These are phyloP conservation scores for Acomys russatus DNA, from an alignment of 2,797 vertebrate genomes.

Conservation along the genomic window DNA sequence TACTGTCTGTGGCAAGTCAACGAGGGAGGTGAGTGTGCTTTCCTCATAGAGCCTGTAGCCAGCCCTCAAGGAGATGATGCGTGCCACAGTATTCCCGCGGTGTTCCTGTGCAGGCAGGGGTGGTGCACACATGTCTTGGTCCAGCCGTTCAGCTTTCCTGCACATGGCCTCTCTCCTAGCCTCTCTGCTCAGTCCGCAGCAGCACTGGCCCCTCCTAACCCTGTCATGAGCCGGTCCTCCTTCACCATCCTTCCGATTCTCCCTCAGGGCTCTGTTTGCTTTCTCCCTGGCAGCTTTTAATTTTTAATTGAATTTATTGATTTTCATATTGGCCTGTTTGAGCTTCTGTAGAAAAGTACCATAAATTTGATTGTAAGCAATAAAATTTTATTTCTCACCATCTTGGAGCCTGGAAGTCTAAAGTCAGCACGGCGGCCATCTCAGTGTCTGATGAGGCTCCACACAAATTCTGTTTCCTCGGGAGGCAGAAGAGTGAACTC, in stretches of 20 bases:
- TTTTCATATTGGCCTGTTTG: not conserved
- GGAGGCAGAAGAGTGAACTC: not conserved
- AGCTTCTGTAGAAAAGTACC: not conserved
- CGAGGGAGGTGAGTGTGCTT: not conserved
- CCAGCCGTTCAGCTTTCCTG: not conserved
- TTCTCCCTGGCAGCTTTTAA: not conserved
- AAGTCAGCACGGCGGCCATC: not conserved
- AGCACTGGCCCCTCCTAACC: not conserved
- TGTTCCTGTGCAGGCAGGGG: not conserved
- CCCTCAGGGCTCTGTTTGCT: not conserved
- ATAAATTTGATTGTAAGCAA: not conserved
- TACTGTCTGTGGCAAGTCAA: not conserved
- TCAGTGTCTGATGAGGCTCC: not conserved
- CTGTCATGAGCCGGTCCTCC: not conserved
- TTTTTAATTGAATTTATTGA: not conserved
- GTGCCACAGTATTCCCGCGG: not conserved
- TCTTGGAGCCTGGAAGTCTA: not conserved
- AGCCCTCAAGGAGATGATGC: not conserved
- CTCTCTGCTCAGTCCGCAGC: not conserved
- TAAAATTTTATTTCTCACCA: not conserved
- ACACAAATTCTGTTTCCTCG: not conserved
- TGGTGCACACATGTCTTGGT: fast-evolving
- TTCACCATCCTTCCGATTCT: not conserved
- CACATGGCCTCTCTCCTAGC: fast-evolving
- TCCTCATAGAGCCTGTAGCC: not conserved